These are phyloP conservation scores for Drosophila repleta DNA, from an alignment of 1,140 invertebrate species.

Conservation along the genomic window DNA sequence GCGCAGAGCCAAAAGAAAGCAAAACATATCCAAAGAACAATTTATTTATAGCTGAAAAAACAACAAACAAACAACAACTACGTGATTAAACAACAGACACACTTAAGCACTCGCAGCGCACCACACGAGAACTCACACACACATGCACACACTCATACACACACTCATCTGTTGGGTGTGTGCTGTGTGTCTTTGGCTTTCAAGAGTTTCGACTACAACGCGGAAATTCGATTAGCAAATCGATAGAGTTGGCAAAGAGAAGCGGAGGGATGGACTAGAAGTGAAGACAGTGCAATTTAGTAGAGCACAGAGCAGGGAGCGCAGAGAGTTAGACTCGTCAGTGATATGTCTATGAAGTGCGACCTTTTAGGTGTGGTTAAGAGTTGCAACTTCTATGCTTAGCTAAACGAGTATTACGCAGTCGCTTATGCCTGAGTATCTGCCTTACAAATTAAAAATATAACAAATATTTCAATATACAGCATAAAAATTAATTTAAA, in stretches of 20 bases:
- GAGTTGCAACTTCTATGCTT: too few relatives aligned
- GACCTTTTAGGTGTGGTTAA: too few relatives aligned
- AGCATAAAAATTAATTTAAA: too few relatives aligned
- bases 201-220: conserved; percentile 5
- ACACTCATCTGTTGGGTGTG: conserved; percentile 10
- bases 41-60: conserved; percentile 43
- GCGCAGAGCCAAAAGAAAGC: conserved; percentile 12
- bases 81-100: conserved; percentile 58
- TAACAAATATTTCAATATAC: too few relatives aligned
- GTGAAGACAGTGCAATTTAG: too few relatives aligned
- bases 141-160: conserved; percentile 28
- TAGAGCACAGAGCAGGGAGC: too few relatives aligned
- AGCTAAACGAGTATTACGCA: too few relatives aligned
- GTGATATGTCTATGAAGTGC: too few relatives aligned
- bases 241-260: not conserved
- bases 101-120: conserved; percentile 24
- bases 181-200: conserved; percentile 3
- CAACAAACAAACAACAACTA: too few relatives aligned
- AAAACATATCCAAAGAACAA: conserved; percentile 34
- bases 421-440: too few relatives aligned
- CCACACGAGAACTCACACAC: conserved; percentile 8
- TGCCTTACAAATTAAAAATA: too few relatives aligned
- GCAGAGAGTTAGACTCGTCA: too few relatives aligned
- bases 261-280: not conserved
- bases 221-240: conserved; percentile 2